Base-by-base conservation (phyloP, 2,888 invertebrate species). In the Yponomeuta cagnagella region DNA sequence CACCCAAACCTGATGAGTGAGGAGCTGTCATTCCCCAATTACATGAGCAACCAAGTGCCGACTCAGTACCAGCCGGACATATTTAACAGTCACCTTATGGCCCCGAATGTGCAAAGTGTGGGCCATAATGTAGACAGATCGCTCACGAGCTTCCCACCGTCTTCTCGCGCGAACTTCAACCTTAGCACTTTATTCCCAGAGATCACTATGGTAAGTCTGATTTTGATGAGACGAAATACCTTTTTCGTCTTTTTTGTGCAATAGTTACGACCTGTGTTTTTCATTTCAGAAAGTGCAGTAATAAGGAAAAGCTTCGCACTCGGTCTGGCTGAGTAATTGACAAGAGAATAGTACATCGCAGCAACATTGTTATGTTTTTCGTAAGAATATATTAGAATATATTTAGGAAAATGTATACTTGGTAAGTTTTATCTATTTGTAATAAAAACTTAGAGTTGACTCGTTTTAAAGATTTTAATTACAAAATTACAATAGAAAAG, bases 131-230 rank as follows among this genome's bases (percentile, higher is more conserved):
- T 83, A 8, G 90, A 90, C 71, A 80, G 88, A 70, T 84, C 90
- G 0, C 74, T 89, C 58, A 74, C 86, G n/a, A 84, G 81, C 71
- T 86, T 90, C 72, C 89, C 92, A 9, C 84, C 81, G 48, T 87
- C 90, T 3, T 91, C 91, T 2, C 86, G 91, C 2, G 95, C 96
- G 1, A 97, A 96, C 83, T 97, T 97, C 80, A 96, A 96, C 86
- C 89, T 97, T 65, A 96, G 96, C 78, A 95, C 96, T 0, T 96
- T 97, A 78, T 96, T 96, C 83, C 97, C 97, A 2, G 97, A 97
- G 91, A 96, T 97, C 76, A 96, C 96, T 70, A 93, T 92, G 92
- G 93, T 93, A 77, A 88, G 88, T 37, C 1, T n/a, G 6, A 15
- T 80, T 37, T 68, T 48, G 12, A 23, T 10, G 33, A 33, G 58